Evolutionary conservation across 2,797 vertebrate species (phyloP), one percentile per base, ranked within the genome.

Genomic region (Dendrocincla fuliginosa): DNA sequence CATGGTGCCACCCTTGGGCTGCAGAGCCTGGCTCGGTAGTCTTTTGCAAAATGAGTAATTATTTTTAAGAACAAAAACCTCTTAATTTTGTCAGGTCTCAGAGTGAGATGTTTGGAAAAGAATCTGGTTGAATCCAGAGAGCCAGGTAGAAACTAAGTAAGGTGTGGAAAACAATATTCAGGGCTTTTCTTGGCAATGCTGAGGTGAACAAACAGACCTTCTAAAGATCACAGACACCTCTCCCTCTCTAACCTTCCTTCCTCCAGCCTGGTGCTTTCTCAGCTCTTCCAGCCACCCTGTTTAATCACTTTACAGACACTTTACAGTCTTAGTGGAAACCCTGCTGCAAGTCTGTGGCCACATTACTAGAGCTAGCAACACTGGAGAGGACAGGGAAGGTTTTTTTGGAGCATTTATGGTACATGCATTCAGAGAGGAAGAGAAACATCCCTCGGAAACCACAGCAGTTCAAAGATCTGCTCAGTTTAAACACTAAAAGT

Each of bases 401-500:
- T 89, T 94, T 50, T 49, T 20, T 53, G 74, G 68, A 90, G 44
- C 76, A 12, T 89, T 95, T 94, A 84, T 84, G 69, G 16, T 41
- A 60, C 52, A 49, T 0, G 1, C 61, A 42, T 44, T 89, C 65
- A 60, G 90, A 88, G 35, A 89, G 82, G 76, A 95, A 92, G 71
- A 87, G 92, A 78, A 89, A 61, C 73, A 89, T 89, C 92, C 89
- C 92, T 87, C 59, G 4, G 64, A 93, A 96, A 93, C 78, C 92
- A 83, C 84, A 64, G 1, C 9, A 16, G 65, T 89, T 92, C 90
- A 89, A 86, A 88, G 82, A 93, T n/a, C 64, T 63, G 19, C 52
- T 76, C 63, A 18, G 24, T 69, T 80, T 57, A 87, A 94, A 87
- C 57, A 52, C 94, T 76, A 73, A 90, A 84, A 96, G 79, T 59